phyloP scores from a whole-genome alignment of 2,888 invertebrate genomes.

The Plutella xylostella region DNA sequence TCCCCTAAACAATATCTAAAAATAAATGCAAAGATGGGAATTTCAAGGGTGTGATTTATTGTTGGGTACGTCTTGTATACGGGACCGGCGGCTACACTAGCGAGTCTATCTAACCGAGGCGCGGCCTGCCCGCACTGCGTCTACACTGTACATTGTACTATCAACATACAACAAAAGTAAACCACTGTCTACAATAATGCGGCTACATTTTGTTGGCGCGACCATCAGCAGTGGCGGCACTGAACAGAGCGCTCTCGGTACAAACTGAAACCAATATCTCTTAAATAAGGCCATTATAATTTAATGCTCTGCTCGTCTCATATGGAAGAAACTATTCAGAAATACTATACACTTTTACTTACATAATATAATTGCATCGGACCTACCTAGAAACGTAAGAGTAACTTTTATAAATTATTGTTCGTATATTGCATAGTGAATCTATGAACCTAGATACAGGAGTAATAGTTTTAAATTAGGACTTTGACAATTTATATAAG shows the following conservation, averaged over 20 bases:
- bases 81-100: constrained; percentile 56
- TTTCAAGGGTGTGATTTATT: constrained; percentile 23
- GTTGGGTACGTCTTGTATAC: too few relatives aligned
- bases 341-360: constrained; percentile 65
- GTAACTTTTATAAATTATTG: constrained; percentile 45
- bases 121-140: constrained; percentile 13
- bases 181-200: too few relatives aligned
- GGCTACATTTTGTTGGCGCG: too few relatives aligned
- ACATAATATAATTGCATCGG: constrained; percentile 59
- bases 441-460: constrained; percentile 32
- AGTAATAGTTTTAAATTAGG: constrained; percentile 33
- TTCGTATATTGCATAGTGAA: constrained; percentile 48
- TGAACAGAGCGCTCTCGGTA: background rate
- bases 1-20: background rate
- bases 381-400: constrained; percentile 58
- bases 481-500: constrained; percentile 43
- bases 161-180: too few relatives aligned
- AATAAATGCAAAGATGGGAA: constrained; percentile 34
- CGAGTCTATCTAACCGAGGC: constrained; percentile 35
- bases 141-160: constrained; percentile 20
- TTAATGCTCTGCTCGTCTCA: constrained; percentile 29
- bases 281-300: constrained; percentile 55
- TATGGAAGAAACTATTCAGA: constrained; percentile 52
- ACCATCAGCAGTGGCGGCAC: too few relatives aligned
- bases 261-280: constrained; percentile 13